Evolutionary conservation across 2,113 vertebrate species (phyloP).

Genomic region (Calyptomena viridis): DNA sequence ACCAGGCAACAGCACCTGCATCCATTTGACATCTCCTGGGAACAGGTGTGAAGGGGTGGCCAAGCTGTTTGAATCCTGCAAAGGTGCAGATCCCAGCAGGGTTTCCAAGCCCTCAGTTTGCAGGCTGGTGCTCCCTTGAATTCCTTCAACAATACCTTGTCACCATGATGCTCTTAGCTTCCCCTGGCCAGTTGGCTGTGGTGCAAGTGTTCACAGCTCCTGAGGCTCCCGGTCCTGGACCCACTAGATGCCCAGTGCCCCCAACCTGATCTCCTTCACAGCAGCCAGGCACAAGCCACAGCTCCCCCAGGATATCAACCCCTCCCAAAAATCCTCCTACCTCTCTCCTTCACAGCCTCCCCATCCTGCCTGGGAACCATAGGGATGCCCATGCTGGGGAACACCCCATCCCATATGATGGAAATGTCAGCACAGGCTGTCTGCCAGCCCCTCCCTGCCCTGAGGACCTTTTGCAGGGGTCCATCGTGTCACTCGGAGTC

Average conservation of each 20-base stretch:
- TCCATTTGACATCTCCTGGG: background rate
- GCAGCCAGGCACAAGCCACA: background rate
- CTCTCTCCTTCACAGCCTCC: background rate
- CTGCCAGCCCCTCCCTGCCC: background rate
- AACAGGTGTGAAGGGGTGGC: accelerated
- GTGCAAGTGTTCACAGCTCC: background rate
- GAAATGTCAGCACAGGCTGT: background rate
- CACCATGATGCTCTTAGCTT: accelerated
- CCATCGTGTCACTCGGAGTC: accelerated
- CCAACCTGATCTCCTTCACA: background rate
- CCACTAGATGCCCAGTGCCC: background rate
- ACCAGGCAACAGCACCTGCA: background rate
- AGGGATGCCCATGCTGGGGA: background rate
- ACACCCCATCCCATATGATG: accelerated
- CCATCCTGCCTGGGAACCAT: background rate
- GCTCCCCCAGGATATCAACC: background rate
- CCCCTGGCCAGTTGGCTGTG: accelerated
- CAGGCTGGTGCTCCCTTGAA: background rate
- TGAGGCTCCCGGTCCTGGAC: background rate
- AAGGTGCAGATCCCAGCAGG: accelerated
- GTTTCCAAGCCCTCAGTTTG: background rate
- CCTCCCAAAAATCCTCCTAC: background rate
- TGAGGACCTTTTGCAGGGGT: background rate
- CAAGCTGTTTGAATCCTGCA: background rate
- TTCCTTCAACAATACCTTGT: accelerated